phyloP scores from a whole-genome alignment of 2,113 vertebrate genomes.

The Coregonus clupeaformis region DNA sequence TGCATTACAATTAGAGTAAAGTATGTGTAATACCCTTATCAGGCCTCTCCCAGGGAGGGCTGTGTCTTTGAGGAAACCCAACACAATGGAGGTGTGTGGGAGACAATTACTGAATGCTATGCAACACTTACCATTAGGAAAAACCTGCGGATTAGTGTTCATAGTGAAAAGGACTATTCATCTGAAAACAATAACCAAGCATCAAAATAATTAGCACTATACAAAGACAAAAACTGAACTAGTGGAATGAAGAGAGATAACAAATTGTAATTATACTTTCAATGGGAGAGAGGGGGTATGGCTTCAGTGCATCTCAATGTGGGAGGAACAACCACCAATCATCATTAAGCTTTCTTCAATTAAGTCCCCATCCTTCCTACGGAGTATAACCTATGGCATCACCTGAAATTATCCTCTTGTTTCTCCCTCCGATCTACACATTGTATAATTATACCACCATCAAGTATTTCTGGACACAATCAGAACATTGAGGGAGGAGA shows the following conservation, averaged over 20 bases:
- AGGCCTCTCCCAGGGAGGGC: conserved; percentile 51
- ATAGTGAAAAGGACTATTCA: conserved; percentile 39
- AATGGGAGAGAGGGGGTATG: neutral
- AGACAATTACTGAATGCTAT: conserved; percentile 60
- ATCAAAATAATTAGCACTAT: conserved; percentile 57
- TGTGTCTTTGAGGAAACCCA: conserved; percentile 8
- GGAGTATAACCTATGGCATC: conserved; percentile 4
- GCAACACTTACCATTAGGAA: conserved; percentile 53
- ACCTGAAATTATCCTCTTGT: conserved; percentile 33
- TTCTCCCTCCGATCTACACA: neutral
- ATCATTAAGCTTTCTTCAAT: conserved; percentile 37
- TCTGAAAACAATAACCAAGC: conserved; percentile 41
- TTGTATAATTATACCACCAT: conserved; percentile 53
- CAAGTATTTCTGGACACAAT: neutral
- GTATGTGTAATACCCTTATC: conserved; percentile 71
- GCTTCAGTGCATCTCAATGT: conserved; percentile 14
- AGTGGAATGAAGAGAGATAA: neutral
- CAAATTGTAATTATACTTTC: neutral
- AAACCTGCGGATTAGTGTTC: conserved; percentile 45
- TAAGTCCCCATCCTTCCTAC: conserved; percentile 9
- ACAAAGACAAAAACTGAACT: neutral
- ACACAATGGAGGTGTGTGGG: conserved; percentile 42
- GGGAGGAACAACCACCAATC: conserved; percentile 9
- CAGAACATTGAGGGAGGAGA: conserved; percentile 10
- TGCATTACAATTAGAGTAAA: conserved; percentile 37